Evolutionary conservation across 2,113 vertebrate genomes (phyloP).

Genomic region (Vidua chalybeata): DNA sequence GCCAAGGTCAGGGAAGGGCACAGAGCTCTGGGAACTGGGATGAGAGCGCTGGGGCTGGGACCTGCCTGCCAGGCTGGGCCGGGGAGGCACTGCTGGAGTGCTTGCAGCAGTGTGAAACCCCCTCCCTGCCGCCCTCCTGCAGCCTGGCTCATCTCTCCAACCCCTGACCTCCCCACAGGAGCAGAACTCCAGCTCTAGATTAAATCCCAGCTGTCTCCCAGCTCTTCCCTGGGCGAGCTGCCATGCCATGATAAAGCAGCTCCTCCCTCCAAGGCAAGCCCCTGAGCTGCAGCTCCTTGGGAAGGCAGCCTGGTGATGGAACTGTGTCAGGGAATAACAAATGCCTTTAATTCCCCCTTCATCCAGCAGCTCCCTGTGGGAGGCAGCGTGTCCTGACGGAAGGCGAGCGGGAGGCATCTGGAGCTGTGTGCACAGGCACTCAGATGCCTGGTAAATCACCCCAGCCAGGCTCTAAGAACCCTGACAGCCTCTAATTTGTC

Average conservation of each 20-base stretch:
- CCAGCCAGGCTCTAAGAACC: not conserved
- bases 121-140: not conserved
- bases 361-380: not conserved
- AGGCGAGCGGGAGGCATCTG: fast-evolving
- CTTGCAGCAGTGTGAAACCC: not conserved
- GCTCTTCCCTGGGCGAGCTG: not conserved
- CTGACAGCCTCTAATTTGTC: not conserved
- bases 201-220: not conserved
- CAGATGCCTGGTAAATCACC: not conserved
- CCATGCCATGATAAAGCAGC: not conserved
- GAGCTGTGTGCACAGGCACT: not conserved
- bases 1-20: not conserved
- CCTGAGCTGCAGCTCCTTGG: not conserved
- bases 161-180: not conserved
- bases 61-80: not conserved
- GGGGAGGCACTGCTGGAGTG: fast-evolving
- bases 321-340: not conserved
- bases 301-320: not conserved
- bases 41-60: not conserved
- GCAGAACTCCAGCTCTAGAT: fast-evolving
- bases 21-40: not conserved
- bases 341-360: not conserved
- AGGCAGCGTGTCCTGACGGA: not conserved
- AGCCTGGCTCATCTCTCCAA: not conserved
- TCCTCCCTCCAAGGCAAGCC: not conserved